Evolutionary conservation across 2,113 vertebrate genomes (phyloP), one percentile per base, ranked within the genome.

Genomic region (Athene noctua): DNA sequence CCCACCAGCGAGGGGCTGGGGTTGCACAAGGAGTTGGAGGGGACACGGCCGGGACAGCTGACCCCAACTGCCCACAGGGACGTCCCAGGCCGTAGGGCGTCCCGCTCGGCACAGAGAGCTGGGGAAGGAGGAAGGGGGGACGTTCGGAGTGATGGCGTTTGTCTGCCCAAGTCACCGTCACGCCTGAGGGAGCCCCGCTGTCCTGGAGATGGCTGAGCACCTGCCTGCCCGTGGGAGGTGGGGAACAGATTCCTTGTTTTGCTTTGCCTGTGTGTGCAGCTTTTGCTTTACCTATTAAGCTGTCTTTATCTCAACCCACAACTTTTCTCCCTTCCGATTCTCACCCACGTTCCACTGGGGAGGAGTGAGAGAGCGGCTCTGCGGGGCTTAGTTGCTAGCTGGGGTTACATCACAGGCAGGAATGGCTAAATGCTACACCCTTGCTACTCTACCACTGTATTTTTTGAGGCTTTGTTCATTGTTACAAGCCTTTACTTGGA

Each of bases 11-110:
- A 47, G 46, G 46, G 19, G 19, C 46, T 20, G 46, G 46, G 46
- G 46, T 19, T 19, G 46, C 46, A 47, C 46, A 10, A 47, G 46
- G 10, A 47, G 46, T 21, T 10, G 46, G 46, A 21, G 46, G 46
- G 46, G 46, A 21, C 46, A 47, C 46, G 19, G 46, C 46, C 46
- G 10, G 46, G 46, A 47, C 46, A 47, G 34, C 66, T 55, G 65
- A 38, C 40, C n/a, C 42, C 58, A n/a, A 3, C 16, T 19, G 27
- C 27, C 57, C 29, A 0, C 8, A 57, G 42, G 71, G 61, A 11
- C 32, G 6, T 78, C 4, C 73, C 44, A 26, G 5, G 44, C 20
- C 10, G 0, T 36, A 5, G 16, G 30, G 2, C 0, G 0, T 44
- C 11, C 5, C 7, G 26, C 26, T 36, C 38, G 32, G 54, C 5